phyloP scores from a whole-genome alignment of 1,140 invertebrate species.

The Teleogryllus occipitalis region DNA sequence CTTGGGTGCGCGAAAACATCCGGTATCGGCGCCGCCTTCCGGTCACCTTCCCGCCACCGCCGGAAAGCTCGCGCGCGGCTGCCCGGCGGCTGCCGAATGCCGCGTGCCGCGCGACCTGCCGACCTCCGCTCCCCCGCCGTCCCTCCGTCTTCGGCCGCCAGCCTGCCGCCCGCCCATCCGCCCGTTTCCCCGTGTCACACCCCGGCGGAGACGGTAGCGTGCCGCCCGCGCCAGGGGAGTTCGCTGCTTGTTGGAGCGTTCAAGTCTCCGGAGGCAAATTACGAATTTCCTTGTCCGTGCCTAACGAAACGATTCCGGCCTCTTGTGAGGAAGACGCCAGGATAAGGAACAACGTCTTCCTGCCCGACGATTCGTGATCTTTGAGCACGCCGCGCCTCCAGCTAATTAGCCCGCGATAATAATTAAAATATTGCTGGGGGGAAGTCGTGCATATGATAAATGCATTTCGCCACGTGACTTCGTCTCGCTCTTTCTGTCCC shows the following conservation, averaged over 20 bases:
- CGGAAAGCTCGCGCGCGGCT: neutral
- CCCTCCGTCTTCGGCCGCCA: too few species aligned
- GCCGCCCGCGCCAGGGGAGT: neutral
- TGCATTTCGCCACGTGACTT: neutral
- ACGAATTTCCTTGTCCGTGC: neutral
- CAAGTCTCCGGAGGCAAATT: neutral
- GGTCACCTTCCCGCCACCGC: neutral
- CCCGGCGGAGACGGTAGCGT: neutral
- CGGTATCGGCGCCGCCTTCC: neutral
- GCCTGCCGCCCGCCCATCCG: too few species aligned
- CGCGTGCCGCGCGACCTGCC: too few species aligned
- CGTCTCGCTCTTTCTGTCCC: neutral
- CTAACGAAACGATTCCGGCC: neutral
- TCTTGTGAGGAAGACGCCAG: neutral
- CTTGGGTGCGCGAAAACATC: neutral
- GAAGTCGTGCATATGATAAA: neutral
- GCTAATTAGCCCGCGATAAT: neutral
- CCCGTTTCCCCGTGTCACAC: neutral
- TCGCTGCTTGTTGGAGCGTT: neutral
- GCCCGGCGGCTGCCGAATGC: neutral
- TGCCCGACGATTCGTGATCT: neutral
- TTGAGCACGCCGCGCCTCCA: neutral
- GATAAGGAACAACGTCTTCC: neutral
- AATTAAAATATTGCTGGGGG: neutral
- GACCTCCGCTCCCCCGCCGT: neutral